phyloP scores from a whole-genome alignment of 1,140 invertebrate genomes.

The Himalopsyche phryganea region DNA sequence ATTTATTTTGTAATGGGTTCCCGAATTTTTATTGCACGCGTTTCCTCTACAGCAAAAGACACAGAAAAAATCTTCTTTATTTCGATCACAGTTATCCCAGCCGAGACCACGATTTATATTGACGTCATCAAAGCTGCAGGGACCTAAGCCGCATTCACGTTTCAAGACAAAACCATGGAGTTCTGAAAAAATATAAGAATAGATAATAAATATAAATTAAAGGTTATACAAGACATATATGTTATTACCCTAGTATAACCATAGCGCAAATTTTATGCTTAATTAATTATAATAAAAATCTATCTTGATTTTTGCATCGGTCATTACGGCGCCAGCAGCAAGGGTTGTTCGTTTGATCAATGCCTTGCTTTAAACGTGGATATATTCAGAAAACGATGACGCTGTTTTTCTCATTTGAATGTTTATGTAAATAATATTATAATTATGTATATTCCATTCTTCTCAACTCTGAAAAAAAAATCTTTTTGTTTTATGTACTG shows the following conservation, averaged over 20 bases:
- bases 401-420: too few species aligned
- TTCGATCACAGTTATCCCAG: slow-evolving; percentile 46
- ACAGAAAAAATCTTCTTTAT: slow-evolving; percentile 43
- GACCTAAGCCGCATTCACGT: slow-evolving; percentile 52
- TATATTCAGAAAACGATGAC: too few species aligned
- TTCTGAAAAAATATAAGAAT: slow-evolving; percentile 37
- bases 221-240: not conserved
- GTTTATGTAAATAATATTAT: too few species aligned
- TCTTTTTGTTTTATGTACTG: too few species aligned
- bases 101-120: slow-evolving; percentile 45
- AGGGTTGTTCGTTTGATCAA: too few species aligned
- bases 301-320: too few species aligned
- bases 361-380: too few species aligned
- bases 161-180: slow-evolving; percentile 43
- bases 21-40: slow-evolving; percentile 42
- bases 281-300: too few species aligned
- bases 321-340: too few species aligned
- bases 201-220: not conserved
- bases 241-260: not conserved
- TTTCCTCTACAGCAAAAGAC: slow-evolving; percentile 43
- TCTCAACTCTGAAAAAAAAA: too few species aligned
- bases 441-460: too few species aligned
- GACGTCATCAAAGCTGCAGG: slow-evolving; percentile 49
- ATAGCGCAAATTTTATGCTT: too few species aligned
- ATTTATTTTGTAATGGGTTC: not conserved